Evolutionary conservation across 2,888 invertebrate species (phyloP).

Genomic region (Lasioglossum morio): DNA sequence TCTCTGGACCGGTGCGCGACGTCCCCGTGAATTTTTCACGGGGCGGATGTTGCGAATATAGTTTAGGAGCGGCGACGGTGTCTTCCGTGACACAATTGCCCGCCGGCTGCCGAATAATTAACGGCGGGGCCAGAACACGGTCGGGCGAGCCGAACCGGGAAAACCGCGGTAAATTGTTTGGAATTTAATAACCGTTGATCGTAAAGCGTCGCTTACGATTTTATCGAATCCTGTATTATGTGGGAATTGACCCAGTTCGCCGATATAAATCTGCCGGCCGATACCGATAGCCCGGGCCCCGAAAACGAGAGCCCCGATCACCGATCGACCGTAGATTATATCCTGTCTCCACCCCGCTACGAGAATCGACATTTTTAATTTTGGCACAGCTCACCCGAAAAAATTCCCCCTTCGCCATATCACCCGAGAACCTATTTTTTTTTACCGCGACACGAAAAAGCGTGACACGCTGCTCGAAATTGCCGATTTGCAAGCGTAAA

Average conservation of each 20-base stretch:
- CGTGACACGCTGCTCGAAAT: neutral
- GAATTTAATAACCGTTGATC: constrained; percentile 13
- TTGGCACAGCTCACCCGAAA: neutral
- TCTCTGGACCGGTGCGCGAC: neutral
- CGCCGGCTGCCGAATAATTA: constrained; percentile 5
- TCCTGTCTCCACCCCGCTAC: neutral
- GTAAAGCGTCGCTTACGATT: neutral
- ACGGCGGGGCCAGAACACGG: neutral
- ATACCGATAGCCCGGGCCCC: constrained; percentile 6
- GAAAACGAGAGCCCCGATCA: neutral
- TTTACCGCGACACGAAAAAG: neutral
- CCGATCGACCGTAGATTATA: neutral
- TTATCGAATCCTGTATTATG: neutral
- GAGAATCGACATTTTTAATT: constrained; percentile 2
- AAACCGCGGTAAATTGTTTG: constrained; percentile 15
- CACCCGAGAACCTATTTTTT: neutral
- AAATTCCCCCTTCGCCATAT: neutral
- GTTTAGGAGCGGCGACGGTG: neutral
- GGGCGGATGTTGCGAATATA: neutral
- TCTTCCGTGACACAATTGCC: constrained; percentile 1
- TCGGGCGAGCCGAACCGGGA: neutral
- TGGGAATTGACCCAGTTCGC: neutral
- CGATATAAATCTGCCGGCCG: neutral
- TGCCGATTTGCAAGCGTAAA: neutral
- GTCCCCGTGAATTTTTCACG: constrained; percentile 1